Evolutionary conservation across 2,888 invertebrate genomes (phyloP).

Genomic region (Eueremaeus valkanovi): DNA sequence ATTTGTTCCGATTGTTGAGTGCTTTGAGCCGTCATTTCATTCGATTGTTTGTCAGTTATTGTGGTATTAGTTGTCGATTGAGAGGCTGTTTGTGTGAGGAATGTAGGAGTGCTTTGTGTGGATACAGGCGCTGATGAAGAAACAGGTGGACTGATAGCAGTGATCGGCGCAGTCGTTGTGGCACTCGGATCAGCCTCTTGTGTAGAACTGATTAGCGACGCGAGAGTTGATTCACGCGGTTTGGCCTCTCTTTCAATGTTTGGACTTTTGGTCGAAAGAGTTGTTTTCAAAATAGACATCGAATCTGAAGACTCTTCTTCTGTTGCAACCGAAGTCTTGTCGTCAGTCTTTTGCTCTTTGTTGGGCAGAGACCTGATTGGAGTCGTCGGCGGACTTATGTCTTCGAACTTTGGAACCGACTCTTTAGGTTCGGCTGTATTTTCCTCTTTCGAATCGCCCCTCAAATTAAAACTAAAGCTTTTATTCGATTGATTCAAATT

Average conservation of each 20-base stretch:
- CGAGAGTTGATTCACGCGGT: not conserved
- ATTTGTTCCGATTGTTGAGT: not conserved
- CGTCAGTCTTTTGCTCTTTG: not conserved
- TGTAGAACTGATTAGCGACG: not conserved
- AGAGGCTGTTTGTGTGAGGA: not conserved
- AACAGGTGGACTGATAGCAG: not conserved
- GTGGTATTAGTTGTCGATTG: not conserved
- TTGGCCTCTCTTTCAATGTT: not conserved
- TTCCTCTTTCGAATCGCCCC: not conserved
- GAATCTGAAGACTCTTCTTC: not conserved
- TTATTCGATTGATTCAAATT: not conserved
- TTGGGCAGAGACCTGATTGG: not conserved
- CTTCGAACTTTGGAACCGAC: not conserved
- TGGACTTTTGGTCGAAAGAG: not conserved
- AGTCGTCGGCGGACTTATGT: slow-evolving; percentile 9
- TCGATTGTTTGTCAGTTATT: too few relatives aligned
- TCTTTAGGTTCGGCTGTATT: not conserved
- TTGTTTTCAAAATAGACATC: not conserved
- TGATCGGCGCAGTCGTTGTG: not conserved
- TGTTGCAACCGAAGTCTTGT: not conserved
- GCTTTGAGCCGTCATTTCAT: too few relatives aligned
- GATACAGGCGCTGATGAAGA: not conserved
- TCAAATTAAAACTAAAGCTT: not conserved
- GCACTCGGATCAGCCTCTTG: not conserved
- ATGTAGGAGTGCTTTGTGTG: not conserved